Conservation (phyloP, 2,113 vertebrate genomes). For the Callorhinus ursinus region DNA sequence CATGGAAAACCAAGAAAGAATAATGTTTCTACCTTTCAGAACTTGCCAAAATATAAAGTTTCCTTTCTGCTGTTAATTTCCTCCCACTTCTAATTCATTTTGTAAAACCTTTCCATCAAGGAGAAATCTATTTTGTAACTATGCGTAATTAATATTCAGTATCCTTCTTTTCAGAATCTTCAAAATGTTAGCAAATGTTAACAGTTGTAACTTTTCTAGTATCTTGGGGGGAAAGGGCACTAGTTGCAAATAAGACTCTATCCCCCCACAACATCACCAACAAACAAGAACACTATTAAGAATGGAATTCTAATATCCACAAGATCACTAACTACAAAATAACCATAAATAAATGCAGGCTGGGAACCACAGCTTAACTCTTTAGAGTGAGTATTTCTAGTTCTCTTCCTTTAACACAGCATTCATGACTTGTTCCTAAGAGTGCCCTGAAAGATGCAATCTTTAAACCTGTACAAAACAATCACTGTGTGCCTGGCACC, state of each 20-base stretch:
- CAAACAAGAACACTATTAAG: background rate
- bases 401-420: background rate
- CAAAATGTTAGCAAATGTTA: slow-evolving; percentile 51
- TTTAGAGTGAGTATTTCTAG: background rate
- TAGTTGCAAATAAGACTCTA: background rate
- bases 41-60: slow-evolving; percentile 68
- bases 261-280: background rate
- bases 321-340: background rate
- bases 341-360: background rate
- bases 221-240: background rate
- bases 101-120: slow-evolving; percentile 59
- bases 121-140: slow-evolving; percentile 56
- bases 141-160: slow-evolving; percentile 43
- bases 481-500: background rate
- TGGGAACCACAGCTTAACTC: background rate
- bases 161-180: slow-evolving; percentile 56
- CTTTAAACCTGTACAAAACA: background rate
- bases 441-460: background rate
- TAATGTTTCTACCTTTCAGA: slow-evolving; percentile 62
- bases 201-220: slow-evolving; percentile 38
- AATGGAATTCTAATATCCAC: slow-evolving; percentile 20
- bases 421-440: background rate
- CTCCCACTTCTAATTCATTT: slow-evolving; percentile 55
- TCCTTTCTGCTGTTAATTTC: slow-evolving; percentile 74
- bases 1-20: slow-evolving; percentile 70